A percentile compares a stretch with the other conserved stretches of the same genome.
Conservation (phyloP, 2,888 invertebrate genomes). For the Trichogramma dendrolimi region DNA sequence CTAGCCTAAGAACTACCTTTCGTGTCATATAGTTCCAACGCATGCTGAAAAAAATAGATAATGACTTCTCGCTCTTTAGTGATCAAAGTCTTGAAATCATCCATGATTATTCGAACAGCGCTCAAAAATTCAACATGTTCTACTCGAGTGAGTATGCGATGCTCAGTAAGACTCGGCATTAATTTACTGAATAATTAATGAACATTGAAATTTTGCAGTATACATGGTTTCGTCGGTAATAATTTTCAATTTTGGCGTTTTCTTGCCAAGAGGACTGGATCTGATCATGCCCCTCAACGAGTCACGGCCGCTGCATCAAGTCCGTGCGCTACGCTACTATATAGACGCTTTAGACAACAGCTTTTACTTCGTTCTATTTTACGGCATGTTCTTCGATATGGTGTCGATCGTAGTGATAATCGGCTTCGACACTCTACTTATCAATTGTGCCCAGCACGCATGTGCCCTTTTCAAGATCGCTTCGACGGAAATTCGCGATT, state of each 20-base stretch:
- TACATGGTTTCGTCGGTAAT: slow-evolving; percentile 1
- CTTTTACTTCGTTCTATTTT: slow-evolving; percentile 4
- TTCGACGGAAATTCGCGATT: no score
- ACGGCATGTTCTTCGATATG: slow-evolving; percentile 6
- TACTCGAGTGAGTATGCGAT: not conserved
- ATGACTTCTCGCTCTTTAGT: not conserved
- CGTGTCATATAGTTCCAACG: no score
- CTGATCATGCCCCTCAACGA: slow-evolving; percentile 9
- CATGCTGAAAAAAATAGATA: not conserved
- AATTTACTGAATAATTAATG: no score
- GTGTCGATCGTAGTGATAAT: slow-evolving; percentile 4
- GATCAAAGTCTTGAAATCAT: not conserved
- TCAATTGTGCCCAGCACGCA: slow-evolving; percentile 8
- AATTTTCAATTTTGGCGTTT: slow-evolving; percentile 2
- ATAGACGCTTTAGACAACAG: slow-evolving; percentile 1
- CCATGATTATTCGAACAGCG: not conserved
- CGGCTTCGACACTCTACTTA: slow-evolving; percentile 12
- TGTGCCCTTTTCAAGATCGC: slow-evolving; percentile 18
- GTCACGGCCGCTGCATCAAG: slow-evolving; percentile 1
- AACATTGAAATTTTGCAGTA: not conserved
- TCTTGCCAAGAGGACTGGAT: slow-evolving; percentile 8
- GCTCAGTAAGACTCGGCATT: no score
- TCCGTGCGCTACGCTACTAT: slow-evolving; percentile 6
- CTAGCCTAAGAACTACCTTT: no score
- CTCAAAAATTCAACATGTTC: not conserved